Evolutionary conservation across 2,888 invertebrate species (phyloP).

Genomic region (Amblyjoppa proteus): DNA sequence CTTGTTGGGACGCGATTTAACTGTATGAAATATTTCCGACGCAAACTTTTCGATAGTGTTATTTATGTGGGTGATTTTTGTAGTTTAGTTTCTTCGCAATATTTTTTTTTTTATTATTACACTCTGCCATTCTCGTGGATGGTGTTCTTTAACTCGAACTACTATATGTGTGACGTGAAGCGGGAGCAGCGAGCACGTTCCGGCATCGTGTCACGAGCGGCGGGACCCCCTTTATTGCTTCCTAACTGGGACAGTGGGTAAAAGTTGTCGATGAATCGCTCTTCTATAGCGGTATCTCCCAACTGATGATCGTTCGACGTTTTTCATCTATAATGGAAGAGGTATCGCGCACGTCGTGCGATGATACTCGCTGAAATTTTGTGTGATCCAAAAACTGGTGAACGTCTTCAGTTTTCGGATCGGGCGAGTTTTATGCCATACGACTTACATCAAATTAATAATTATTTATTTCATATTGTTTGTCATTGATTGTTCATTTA

Average conservation of each 20-base stretch:
- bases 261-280: conserved; percentile 52
- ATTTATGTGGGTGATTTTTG: background rate
- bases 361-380: background rate
- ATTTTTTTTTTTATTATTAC: background rate
- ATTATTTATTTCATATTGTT: too few species aligned
- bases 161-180: conserved; percentile 14
- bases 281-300: conserved; percentile 40
- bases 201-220: conserved; percentile 30
- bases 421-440: too few species aligned
- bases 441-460: too few species aligned
- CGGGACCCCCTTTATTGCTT: conserved; percentile 44
- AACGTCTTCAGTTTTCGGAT: too few species aligned
- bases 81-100: background rate
- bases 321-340: conserved; percentile 12
- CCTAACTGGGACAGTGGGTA: conserved; percentile 40
- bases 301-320: conserved; percentile 22
- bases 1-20: too few species aligned
- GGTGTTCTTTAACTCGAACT: background rate
- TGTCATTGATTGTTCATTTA: too few species aligned
- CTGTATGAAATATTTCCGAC: too few species aligned
- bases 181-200: conserved; percentile 28
- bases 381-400: background rate
- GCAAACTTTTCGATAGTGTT: background rate
- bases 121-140: background rate
- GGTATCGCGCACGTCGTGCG: background rate